Base-by-base conservation (phyloP, 2,888 invertebrate species). In the Mycogona germanica region DNA sequence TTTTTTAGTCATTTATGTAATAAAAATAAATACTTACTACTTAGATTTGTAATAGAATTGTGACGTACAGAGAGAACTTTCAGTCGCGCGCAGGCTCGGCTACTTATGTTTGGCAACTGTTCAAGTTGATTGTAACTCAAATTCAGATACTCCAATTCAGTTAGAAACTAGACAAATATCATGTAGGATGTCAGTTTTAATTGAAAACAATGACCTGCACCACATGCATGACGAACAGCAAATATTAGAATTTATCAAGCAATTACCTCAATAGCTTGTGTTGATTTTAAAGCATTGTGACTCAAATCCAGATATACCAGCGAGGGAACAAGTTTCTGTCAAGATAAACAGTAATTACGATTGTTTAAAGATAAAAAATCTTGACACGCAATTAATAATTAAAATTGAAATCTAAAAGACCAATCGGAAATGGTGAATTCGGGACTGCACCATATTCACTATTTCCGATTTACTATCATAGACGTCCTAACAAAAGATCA, bases 231-330 rank as follows among this genome's bases (percentile, higher is more conserved):
- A 23, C 14, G 9, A 21, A 26, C 21, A 50, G 25, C 17, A 42
- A 51, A 23, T 25, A 12, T 19, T 44, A n/a, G 21, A 49, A 47
- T 48, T 35, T 4, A 47, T 23, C 12, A 23, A 32, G 25, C 12
- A 7, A 14, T n/a, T 32, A 54, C 54, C 49, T 54, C 49, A 25
- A 54, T n/a, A 19, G 49, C 74, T 30, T 73, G 68, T 0, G 76
- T 74, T 57, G 72, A 73, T 19, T 66, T 69, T 52, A 82, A 68
- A 48, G 73, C 68, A 68, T 82, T 82, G 64, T 81, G 78, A 58
- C 80, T 79, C 35, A 82, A 66, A 68, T 81, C 80, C 42, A 82
- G 67, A 28, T 75, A 74, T 61, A 77, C 76, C 30, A 82, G 64
- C 70, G 75, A 77, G 46, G 80, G 78, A 14, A 75, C 75, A 56